Conservation (phyloP, 2,113 vertebrate genomes). For the Rhipidura dahli region DNA sequence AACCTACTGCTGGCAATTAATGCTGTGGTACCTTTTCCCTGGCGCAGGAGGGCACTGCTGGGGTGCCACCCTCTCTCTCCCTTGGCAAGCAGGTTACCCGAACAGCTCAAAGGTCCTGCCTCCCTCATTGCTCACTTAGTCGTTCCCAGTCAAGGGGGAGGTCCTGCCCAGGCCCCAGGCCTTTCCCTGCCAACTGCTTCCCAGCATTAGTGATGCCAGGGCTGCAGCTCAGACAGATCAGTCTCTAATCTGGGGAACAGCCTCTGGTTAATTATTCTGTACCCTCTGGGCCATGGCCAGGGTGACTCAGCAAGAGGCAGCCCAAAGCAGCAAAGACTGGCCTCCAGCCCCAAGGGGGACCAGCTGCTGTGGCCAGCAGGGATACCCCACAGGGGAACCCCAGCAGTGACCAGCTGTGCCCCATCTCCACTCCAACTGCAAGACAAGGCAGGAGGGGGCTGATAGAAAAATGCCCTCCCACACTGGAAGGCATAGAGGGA, state of each 20-base stretch:
- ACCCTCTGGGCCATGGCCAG: slow-evolving; percentile 34
- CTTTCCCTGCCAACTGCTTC: slow-evolving; percentile 1
- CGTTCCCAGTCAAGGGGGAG: neutral
- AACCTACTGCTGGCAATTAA: neutral
- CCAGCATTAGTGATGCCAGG: neutral
- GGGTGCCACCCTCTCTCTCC: neutral
- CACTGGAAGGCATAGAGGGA: rapidly evolving
- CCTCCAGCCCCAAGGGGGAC: neutral
- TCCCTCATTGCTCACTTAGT: neutral
- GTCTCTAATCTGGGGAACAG: slow-evolving; percentile 37
- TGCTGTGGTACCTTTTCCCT: neutral
- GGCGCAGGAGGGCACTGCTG: neutral
- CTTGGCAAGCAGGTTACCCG: neutral
- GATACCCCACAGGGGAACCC: neutral
- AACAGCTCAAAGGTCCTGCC: neutral
- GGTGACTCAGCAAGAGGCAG: slow-evolving; percentile 50
- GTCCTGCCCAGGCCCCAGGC: neutral
- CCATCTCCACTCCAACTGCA: neutral
- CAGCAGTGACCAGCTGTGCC: neutral
- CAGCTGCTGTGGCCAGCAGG: neutral
- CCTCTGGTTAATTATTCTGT: neutral
- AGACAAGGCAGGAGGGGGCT: neutral
- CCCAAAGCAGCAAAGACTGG: neutral
- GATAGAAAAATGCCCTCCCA: neutral
- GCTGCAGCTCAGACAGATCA: slow-evolving; percentile 25